phyloP scores from a whole-genome alignment of 1,140 invertebrate genomes.

The Pissodes strobi region DNA sequence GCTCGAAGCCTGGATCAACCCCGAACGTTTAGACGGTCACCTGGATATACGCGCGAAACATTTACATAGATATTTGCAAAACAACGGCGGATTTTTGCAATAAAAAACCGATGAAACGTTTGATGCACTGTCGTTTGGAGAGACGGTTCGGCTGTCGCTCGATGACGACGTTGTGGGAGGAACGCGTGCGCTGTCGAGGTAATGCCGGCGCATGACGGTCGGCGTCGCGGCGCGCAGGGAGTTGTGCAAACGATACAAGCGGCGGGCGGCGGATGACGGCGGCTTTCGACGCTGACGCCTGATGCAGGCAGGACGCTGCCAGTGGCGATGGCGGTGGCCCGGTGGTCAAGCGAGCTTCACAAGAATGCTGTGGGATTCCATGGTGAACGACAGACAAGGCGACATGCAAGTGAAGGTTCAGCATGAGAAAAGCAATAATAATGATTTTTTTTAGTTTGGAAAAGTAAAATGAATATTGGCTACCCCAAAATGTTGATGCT shows the following conservation, averaged over 20 bases:
- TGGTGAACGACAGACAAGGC: too few relatives aligned
- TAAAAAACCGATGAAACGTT: constrained; percentile 12
- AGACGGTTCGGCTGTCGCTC: constrained; percentile 27
- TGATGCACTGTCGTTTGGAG: constrained; percentile 10
- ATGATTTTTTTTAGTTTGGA: too few relatives aligned
- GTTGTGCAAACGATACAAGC: neutral
- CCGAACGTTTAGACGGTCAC: neutral
- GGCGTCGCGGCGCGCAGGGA: constrained; percentile 20
- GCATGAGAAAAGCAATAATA: too few relatives aligned
- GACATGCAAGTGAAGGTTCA: too few relatives aligned
- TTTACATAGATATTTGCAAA: neutral
- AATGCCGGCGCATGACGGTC: constrained; percentile 22
- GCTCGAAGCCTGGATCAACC: neutral
- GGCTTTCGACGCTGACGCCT: too few relatives aligned
- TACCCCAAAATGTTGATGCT: too few relatives aligned
- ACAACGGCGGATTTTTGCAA: constrained; percentile 21
- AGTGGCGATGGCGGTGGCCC: too few relatives aligned
- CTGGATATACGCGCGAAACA: constrained; percentile 3
- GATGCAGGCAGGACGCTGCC: too few relatives aligned
- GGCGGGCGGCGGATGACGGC: too few relatives aligned
- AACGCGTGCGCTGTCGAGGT: constrained; percentile 22
- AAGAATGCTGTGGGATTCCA: too few relatives aligned
- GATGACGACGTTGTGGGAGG: constrained; percentile 29
- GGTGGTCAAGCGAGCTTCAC: too few relatives aligned
- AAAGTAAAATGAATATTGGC: too few relatives aligned